These are phyloP conservation scores for Melanostoma mellinum DNA, from an alignment of 2,888 invertebrate species.

Conservation along the genomic window DNA sequence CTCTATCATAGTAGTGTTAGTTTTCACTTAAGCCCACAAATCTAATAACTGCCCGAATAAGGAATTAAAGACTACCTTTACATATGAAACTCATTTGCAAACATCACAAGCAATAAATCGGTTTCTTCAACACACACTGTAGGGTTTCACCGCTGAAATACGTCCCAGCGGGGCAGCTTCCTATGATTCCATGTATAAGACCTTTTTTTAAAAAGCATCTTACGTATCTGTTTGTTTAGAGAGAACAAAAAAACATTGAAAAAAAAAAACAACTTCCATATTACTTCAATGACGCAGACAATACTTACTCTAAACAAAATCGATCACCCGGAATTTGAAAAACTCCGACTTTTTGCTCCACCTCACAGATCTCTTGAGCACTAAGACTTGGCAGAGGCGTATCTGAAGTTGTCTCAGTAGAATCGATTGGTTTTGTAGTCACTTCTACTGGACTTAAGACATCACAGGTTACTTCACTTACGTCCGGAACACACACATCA, in stretches of 20 bases:
- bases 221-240: conserved; percentile 75
- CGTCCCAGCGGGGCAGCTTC: conserved; percentile 73
- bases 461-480: conserved; percentile 76
- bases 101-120: conserved; percentile 74
- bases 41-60: too few relatives aligned
- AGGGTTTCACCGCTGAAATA: conserved; percentile 75
- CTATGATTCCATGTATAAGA: conserved; percentile 74
- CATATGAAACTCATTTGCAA: too few relatives aligned
- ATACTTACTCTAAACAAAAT: conserved; percentile 76
- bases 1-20: too few relatives aligned
- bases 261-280: neutral
- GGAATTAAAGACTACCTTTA: too few relatives aligned
- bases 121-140: conserved; percentile 75
- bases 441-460: conserved; percentile 72
- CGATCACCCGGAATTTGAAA: conserved; percentile 77
- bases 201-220: conserved; percentile 75
- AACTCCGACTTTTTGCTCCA: conserved; percentile 74
- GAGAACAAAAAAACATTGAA: conserved; percentile 54
- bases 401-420: neutral
- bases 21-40: too few relatives aligned
- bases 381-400: conserved; percentile 55
- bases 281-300: neutral
- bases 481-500: conserved; percentile 75
- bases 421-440: neutral
- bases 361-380: conserved; percentile 75